Evolutionary conservation across 1,140 invertebrate species (phyloP), one percentile per base, ranked within the genome.

Genomic region (Cheumatopsyche charites): DNA sequence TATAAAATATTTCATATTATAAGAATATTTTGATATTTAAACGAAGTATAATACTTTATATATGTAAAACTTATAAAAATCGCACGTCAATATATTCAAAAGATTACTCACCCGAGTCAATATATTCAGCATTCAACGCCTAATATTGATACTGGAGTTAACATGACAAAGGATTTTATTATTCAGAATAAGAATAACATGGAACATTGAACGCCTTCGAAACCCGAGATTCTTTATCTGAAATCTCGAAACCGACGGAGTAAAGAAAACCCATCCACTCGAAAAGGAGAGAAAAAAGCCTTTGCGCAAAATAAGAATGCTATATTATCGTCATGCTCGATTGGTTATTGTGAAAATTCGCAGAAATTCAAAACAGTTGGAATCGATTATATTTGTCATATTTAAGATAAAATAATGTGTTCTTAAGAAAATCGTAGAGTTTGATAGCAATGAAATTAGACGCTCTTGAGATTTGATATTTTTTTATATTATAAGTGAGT

Each of bases 111-210:
- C 29, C 23, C 55, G 19, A 26, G 55, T 25, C 4, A 58, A 65
- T 42, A 65, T 43, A 65, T 43, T n/a, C 62, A n/a, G 42, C 15
- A 45, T 65, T 42, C 25, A 17, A 49, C 65, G 11, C 41, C 65
- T 69, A 52, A 69, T 69, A 69, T 69, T 69, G 67, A 69, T 69
- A 69, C 29, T 69, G 36, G 26, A 69, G 67, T 55, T 69, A 55
- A 69, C 67, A 69, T 69, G 49, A 69, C 67, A 69, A 69, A 69
- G 36, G 67, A 69, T 69, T 69, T 69, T 67, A 67, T 49, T 67
- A 67, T 67, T 43, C 65, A 67, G 65, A 29, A 49, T 49, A 29
- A 29, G 65, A 49, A 67, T 43, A 43, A 45, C 65, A 45, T 25
- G 65, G 17, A 58, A 23, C 55, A 25, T 58, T 58, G 55, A 58